Evolutionary conservation across 2,797 vertebrate species (phyloP).

Genomic region (Mormyrus proboscirostris): DNA sequence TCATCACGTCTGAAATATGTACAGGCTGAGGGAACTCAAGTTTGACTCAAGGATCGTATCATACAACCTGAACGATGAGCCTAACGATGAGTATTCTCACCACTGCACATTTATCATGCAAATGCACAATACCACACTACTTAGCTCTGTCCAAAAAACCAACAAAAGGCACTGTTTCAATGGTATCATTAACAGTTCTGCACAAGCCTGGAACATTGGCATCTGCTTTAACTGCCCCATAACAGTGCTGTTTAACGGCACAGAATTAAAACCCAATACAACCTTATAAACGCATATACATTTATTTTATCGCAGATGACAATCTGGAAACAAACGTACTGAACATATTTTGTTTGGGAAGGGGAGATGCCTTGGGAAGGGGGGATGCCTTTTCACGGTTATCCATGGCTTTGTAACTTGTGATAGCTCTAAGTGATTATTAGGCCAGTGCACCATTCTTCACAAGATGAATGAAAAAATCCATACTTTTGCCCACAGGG

Average conservation of each 20-base stretch:
- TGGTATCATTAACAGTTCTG: neutral
- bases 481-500: neutral
- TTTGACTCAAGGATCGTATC: neutral
- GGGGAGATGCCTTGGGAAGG: neutral
- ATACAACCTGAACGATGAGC: neutral
- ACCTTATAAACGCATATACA: neutral
- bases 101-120: neutral
- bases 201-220: neutral
- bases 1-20: neutral
- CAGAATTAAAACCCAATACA: neutral
- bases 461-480: conserved; percentile 10
- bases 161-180: neutral
- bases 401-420: neutral
- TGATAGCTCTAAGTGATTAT: conserved; percentile 13
- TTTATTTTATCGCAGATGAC: neutral
- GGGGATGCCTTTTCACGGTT: neutral
- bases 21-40: neutral
- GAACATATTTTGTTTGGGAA: neutral
- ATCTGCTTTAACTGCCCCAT: neutral
- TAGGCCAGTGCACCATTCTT: neutral
- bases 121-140: neutral
- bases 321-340: neutral
- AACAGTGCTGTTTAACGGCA: conserved; percentile 5
- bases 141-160: neutral
- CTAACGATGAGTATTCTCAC: neutral